Base-by-base conservation (phyloP, 2,888 invertebrate species). In the Luffia ferchaultella region DNA sequence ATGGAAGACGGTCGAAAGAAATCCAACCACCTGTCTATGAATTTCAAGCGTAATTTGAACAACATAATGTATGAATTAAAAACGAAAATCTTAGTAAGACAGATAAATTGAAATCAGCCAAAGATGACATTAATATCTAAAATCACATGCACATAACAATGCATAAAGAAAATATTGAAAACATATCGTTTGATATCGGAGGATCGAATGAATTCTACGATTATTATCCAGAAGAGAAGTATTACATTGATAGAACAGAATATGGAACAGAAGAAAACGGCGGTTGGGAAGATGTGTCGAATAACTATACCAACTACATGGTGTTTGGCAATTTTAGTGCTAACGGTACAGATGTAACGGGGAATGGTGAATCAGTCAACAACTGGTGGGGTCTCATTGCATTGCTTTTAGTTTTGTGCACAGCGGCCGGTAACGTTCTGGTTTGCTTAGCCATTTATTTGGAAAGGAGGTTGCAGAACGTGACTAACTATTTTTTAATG, bases 401-500 rank as follows among this genome's bases (percentile, higher is more conserved):
- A 2, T 73, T 92, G 45, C 79, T 91, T 20, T 76, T 97, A 51
- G 95, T 96, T 12, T 69, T 95, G 45, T 93, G 91, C 53, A 96
- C 96, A 0, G 95, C 94, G 0, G 90, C 94, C 1, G 97, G 97
- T 1, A 98, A 98, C 77, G 93, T 96, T 43, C 82, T 98, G 53
- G 98, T 98, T 46, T 97, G 97, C 65, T 76, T 97, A 60, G 97
- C 98, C 18, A 96, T 98, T 62, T 90, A 92, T 56, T 90, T 93
- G 88, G 97, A 98, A 70, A 88, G 94, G 51, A 87, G 96, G 16
- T 83, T 98, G 54, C 97, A 98, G 77, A 98, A 96, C 85, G 96
- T 97, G 53, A 98, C 97, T 63, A 98, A 98, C 78, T 97, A 97
- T 75, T 98, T 98, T 70, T 86, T 98, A 64, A 93, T 97, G 90